phyloP scores from a whole-genome alignment of 2,797 vertebrate genomes.

The Microctenopoma steveboyesi region DNA sequence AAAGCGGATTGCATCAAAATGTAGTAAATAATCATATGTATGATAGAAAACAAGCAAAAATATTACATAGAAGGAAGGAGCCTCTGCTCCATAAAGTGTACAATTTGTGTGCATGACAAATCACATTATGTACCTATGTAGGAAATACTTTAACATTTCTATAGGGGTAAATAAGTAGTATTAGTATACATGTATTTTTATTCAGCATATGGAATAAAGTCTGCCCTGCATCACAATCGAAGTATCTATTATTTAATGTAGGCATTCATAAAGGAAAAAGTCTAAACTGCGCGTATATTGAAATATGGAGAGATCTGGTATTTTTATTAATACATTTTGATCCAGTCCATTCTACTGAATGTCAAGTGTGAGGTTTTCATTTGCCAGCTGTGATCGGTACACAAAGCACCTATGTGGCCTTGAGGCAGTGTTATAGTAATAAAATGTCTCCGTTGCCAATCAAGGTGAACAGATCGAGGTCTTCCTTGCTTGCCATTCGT shows the following conservation, averaged over 20 bases:
- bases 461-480: background rate
- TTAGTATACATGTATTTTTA: too few relatives aligned
- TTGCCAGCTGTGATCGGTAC: background rate
- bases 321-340: background rate
- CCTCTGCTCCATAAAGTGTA: too few relatives aligned
- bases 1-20: conserved; percentile 26
- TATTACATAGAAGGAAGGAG: too few relatives aligned
- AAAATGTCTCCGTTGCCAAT: background rate
- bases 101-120: too few relatives aligned
- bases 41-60: too few relatives aligned
- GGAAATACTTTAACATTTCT: too few relatives aligned
- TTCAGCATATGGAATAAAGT: too few relatives aligned
- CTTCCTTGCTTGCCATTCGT: conserved; percentile 7
- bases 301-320: background rate
- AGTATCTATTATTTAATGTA: background rate
- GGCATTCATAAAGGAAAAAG: background rate
- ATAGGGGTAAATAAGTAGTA: too few relatives aligned
- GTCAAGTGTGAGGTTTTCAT: conserved; percentile 1
- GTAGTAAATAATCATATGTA: background rate
- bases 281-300: background rate
- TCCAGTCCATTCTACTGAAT: conserved; percentile 20
- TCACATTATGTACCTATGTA: too few relatives aligned
- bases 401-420: background rate
- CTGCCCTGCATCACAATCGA: too few relatives aligned
- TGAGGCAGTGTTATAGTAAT: background rate